Percentiles rank a stretch among this genome's conserved stretches.
These are phyloP conservation scores for Mesorhabditis sp. DNA, from an alignment of 2,888 invertebrate species.

Conservation along the genomic window DNA sequence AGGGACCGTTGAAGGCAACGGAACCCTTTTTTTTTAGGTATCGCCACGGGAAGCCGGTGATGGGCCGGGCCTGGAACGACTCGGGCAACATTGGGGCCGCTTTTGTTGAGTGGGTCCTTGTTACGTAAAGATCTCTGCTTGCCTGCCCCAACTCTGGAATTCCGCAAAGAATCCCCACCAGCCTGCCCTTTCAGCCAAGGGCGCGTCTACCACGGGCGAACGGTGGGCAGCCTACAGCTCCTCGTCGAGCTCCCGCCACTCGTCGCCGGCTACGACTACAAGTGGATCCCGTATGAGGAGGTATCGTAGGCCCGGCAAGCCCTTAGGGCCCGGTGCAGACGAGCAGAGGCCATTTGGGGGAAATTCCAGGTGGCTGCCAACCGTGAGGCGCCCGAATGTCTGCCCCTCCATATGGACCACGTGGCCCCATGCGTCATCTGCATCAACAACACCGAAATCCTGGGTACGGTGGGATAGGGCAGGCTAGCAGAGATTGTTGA, in stretches of 20 bases:
- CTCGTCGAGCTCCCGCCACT: slow-evolving; percentile 27
- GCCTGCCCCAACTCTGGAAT: background rate
- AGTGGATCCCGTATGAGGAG: slow-evolving; percentile 30
- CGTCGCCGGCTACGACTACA: slow-evolving; percentile 34
- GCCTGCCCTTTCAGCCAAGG: slow-evolving; percentile 14
- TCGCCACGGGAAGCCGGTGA: slow-evolving; percentile 32
- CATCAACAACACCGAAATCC: slow-evolving; percentile 17
- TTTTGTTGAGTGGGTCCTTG: slow-evolving; percentile 27
- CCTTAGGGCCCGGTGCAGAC: no score
- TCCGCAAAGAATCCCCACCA: background rate
- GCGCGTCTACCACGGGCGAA: slow-evolving; percentile 29
- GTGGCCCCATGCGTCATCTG: slow-evolving; percentile 32
- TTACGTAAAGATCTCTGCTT: background rate
- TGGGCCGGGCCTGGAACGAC: slow-evolving; percentile 37
- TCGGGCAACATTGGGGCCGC: slow-evolving; percentile 28
- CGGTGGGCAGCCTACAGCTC: slow-evolving; percentile 32
- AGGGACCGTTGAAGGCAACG: slow-evolving; percentile 7
- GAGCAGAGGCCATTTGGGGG: no score
- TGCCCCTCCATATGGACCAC: slow-evolving; percentile 34
- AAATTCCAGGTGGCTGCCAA: no score
- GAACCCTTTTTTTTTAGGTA: slow-evolving; percentile 7
- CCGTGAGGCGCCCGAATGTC: no score
- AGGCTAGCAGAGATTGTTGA: no score
- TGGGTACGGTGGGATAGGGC: slow-evolving; percentile 13
- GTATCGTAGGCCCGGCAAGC: slow-evolving; percentile 6